Evolutionary conservation across 2,797 vertebrate species (phyloP), one percentile per base, ranked within the genome.

Genomic region (Sebastes itinus): DNA sequence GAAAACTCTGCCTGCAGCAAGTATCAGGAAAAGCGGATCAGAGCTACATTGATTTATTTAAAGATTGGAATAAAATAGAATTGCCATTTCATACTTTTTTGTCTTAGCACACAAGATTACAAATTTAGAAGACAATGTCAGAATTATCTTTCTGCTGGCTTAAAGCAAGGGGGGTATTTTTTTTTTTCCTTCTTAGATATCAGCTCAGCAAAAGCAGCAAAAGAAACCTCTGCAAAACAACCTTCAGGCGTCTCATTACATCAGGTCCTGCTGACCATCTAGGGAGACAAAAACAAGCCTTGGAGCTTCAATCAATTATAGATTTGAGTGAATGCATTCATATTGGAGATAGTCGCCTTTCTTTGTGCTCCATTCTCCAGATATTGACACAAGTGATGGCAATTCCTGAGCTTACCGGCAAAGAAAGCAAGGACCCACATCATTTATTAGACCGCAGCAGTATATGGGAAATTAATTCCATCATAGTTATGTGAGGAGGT

Each of bases 261-360:
- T 81, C 75, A 80, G 77, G 86, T 85, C 77, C 75, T 20, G 60
- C 85, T 90, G 89, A 89, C 87, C 89, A 86, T 86, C 68, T 32
- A 67, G 22, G 77, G 78, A 75, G 78, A 88, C 85, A 78, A 86
- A 84, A 87, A 79, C 77, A 77, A 85, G 82, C 81, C 83, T 81
- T 12, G 46, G 52, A 82, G 87, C 78, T 56, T 66, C 72, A 85
- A 90, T 92, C 88, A 93, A 85, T 87, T 89, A 88, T 86, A 73
- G 86, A 91, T 90, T 81, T 85, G 64, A 89, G 78, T 66, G 82
- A 88, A 87, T 77, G 66, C 76, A 80, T 85, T 90, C 71, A 70
- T 83, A 88, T 32, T 68, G 56, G 59, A 87, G 73, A 70, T n/a
- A 49, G 70, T 61, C 35, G 20, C 83, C 64, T 83, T 67, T 86